phyloP scores from a whole-genome alignment of 2,888 invertebrate species.

The Diarsia brunnea region DNA sequence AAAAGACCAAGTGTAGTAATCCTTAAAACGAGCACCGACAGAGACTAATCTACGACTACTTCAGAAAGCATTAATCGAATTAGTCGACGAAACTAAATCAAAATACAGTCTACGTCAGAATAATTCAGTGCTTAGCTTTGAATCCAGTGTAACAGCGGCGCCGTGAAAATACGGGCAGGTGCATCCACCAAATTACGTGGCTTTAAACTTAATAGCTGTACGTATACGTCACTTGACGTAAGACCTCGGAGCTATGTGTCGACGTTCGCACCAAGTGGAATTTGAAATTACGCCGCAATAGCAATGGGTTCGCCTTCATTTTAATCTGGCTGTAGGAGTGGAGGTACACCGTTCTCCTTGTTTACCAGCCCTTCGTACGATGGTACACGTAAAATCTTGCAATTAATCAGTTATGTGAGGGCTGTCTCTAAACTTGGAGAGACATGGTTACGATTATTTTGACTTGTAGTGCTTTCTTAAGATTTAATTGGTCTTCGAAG shows the following conservation, averaged over 20 bases:
- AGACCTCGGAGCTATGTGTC: constrained; percentile 71
- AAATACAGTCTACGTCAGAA: constrained; percentile 67
- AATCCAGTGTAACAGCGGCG: constrained; percentile 68
- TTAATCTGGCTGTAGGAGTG: constrained; percentile 68
- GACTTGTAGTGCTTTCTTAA: constrained; percentile 4
- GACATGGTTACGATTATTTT: constrained; percentile 18
- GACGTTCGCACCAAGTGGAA: constrained; percentile 73
- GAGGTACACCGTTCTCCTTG: constrained; percentile 26
- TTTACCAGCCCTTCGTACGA: constrained; percentile 38
- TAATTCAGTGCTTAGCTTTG: constrained; percentile 70
- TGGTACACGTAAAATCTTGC: constrained; percentile 35
- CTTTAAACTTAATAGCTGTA: constrained; percentile 78
- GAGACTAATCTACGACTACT: constrained; percentile 13
- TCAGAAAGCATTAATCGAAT: constrained; percentile 55
- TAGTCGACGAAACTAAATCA: constrained; percentile 55
- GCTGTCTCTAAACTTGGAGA: constrained; percentile 21
- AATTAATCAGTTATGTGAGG: constrained; percentile 54
- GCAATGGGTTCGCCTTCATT: constrained; percentile 69
- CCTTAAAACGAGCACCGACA: constrained; percentile 15
- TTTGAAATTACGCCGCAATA: constrained; percentile 75
- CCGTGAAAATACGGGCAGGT: constrained; percentile 81
- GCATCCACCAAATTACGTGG: constrained; percentile 80
- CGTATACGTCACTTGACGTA: constrained; percentile 69
- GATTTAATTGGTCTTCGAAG: constrained; percentile 11
- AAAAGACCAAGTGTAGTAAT: constrained; percentile 9